Percentiles rank a stretch among this genome's conserved stretches.
Conservation (phyloP, 37 sponge, comb jelly and placozoan species). For the Halisarca cf. caerulea region DNA sequence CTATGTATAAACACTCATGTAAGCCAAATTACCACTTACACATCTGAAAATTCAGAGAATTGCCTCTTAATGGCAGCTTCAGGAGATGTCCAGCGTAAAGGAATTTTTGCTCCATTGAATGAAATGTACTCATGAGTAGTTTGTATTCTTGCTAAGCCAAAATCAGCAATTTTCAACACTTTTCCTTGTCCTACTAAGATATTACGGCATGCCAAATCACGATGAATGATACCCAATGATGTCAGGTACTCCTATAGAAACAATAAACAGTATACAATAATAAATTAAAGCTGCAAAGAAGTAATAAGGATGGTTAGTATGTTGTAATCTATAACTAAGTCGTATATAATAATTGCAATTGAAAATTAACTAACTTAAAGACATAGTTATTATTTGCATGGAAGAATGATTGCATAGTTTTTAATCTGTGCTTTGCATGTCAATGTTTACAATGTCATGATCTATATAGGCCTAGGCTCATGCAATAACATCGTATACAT, state of each 20-base stretch:
- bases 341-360: too few relatives aligned
- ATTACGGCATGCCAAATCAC: constrained; percentile 4
- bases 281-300: too few relatives aligned
- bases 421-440: too few relatives aligned
- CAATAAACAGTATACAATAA: too few relatives aligned
- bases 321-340: too few relatives aligned
- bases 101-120: not conserved
- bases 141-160: not conserved
- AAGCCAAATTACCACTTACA: too few relatives aligned
- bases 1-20: too few relatives aligned
- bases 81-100: not conserved
- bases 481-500: too few relatives aligned
- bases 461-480: too few relatives aligned
- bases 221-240: not conserved
- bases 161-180: constrained; percentile 7
- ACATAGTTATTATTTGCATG: not conserved
- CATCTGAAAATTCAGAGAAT: not conserved
- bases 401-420: too few relatives aligned
- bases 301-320: too few relatives aligned
- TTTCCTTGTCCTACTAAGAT: not conserved
- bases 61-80: not conserved
- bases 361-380: not conserved
- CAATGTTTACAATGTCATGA: too few relatives aligned
- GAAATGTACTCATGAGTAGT: not conserved
- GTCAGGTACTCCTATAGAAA: not conserved